These are phyloP conservation scores for Drosophila sp. DNA, from an alignment of 1,140 invertebrate species.

Conservation along the genomic window DNA sequence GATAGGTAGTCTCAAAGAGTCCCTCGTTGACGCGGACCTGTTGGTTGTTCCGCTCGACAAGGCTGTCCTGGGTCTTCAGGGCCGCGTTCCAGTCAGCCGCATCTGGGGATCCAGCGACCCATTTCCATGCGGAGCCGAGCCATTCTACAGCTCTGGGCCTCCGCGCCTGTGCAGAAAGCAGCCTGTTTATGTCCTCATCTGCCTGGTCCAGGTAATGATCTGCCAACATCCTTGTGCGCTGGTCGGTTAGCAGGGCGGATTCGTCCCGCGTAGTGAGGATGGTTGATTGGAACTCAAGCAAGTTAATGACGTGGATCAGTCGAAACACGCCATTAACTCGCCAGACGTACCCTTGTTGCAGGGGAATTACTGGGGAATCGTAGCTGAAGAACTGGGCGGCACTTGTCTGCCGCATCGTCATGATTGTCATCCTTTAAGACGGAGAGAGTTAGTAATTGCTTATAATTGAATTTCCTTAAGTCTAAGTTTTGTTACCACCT, in stretches of 20 bases:
- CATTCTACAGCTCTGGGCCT: conserved; percentile 3
- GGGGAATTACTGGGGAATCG: conserved; percentile 5
- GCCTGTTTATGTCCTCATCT: background rate
- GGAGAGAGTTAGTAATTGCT: background rate
- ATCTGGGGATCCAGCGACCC: conserved; percentile 12
- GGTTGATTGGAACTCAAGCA: no score
- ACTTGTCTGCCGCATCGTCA: background rate
- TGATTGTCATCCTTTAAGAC: background rate
- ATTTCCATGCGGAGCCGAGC: conserved; percentile 16
- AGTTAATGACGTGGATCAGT: no score
- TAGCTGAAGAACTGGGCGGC: conserved; percentile 10
- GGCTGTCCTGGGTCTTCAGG: background rate
- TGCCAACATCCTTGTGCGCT: background rate
- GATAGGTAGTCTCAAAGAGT: conserved; percentile 6
- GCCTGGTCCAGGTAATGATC: background rate
- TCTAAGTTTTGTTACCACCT: no score
- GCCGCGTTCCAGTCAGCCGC: conserved; percentile 13
- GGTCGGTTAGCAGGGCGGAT: background rate
- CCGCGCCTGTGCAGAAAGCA: background rate
- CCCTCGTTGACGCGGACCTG: conserved; percentile 1
- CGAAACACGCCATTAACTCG: no score
- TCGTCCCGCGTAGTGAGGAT: background rate
- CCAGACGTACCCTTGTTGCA: background rate
- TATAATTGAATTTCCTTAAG: background rate
- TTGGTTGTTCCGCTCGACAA: conserved; percentile 10